Evolutionary conservation across 2,888 invertebrate species (phyloP), one percentile per base, ranked within the genome.

Genomic region (Pristionchus entomophagus): DNA sequence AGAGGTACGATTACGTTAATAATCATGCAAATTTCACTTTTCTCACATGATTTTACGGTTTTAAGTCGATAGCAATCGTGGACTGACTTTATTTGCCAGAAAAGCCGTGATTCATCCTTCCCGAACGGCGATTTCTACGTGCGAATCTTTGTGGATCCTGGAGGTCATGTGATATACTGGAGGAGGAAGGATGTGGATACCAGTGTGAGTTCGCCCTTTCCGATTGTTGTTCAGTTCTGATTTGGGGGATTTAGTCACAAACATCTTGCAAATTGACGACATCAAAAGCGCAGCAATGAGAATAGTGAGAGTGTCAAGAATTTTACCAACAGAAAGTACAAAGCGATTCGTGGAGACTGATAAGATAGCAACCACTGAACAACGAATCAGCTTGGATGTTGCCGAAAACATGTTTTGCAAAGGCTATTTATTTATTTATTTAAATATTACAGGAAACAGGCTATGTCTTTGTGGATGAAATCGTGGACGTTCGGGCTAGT

Each of bases 121-220:
- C 62, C 73, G 14, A 32, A 41, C 4, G 77, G 51, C 38, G 85
- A 85, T 26, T 85, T 41, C 56, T 85, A 62, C 53, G 85, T 85
- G 53, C 35, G 26, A 12, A n/a, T 85, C 17, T 77, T 53, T 56
- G 56, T 90, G 32, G 91, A 91, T 86, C 90, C 89, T 8, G 85
- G 87, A 1, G 90, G 87, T 0, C 89, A 90, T 69, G 90, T 91
- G 62, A 32, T 91, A n/a, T 91, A 90, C 73, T 91, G 91, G 91
- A 65, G 83, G 35, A 41, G 83, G 35, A 84, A 49, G 32, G 83
- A 53, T 4, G 22, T 17, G 29, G 83, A 84, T n/a, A 22, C 22
- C 2, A 84, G 29, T 14, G 83, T 84, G 35, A 32, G 82, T 19
- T n/a, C n/a, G n/a, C n/a, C n/a, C n/a, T n/a, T n/a, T n/a, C n/a